phyloP scores from a whole-genome alignment of 2,113 vertebrate species.

The Otis tarda region DNA sequence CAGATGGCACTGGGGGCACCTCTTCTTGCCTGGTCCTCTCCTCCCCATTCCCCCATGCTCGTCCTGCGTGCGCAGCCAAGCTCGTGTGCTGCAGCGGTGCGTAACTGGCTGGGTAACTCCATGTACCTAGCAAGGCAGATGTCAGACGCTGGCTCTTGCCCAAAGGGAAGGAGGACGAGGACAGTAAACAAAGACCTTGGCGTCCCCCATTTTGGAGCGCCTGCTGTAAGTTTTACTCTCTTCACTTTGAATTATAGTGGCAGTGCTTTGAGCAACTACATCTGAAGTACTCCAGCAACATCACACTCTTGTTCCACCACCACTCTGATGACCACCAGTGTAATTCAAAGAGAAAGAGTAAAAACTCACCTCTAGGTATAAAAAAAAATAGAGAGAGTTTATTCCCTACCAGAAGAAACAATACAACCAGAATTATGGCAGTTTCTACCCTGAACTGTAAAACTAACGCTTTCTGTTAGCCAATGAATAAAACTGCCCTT shows the following conservation, averaged over 20 bases:
- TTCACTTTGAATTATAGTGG: slow-evolving; percentile 72
- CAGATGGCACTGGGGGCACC: not conserved
- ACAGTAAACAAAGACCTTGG: slow-evolving; percentile 67
- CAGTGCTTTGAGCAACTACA: slow-evolving; percentile 77
- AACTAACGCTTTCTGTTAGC: slow-evolving; percentile 50
- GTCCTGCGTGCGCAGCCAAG: not conserved
- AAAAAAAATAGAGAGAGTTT: slow-evolving; percentile 43
- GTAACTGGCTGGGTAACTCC: not conserved
- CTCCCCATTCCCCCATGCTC: not conserved
- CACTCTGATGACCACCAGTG: slow-evolving; percentile 72
- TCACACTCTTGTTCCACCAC: slow-evolving; percentile 50
- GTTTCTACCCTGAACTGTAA: slow-evolving; percentile 54
- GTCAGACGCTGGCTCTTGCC: slow-evolving; percentile 57
- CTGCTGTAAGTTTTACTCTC: slow-evolving; percentile 69
- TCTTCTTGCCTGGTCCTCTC: not conserved
- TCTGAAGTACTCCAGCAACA: slow-evolving; percentile 58
- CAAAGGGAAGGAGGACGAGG: slow-evolving; percentile 67
- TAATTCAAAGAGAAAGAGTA: slow-evolving; percentile 81
- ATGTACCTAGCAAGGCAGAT: slow-evolving; percentile 54
- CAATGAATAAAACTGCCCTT: slow-evolving; percentile 23
- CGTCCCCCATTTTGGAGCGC: slow-evolving; percentile 68
- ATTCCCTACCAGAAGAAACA: slow-evolving; percentile 60
- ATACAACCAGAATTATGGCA: slow-evolving; percentile 38
- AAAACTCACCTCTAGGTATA: slow-evolving; percentile 76
- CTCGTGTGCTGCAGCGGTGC: not conserved